Evolutionary conservation across 2,113 vertebrate genomes (phyloP), one percentile per base, ranked within the genome.

Genomic region (Spizaetus ornatus): DNA sequence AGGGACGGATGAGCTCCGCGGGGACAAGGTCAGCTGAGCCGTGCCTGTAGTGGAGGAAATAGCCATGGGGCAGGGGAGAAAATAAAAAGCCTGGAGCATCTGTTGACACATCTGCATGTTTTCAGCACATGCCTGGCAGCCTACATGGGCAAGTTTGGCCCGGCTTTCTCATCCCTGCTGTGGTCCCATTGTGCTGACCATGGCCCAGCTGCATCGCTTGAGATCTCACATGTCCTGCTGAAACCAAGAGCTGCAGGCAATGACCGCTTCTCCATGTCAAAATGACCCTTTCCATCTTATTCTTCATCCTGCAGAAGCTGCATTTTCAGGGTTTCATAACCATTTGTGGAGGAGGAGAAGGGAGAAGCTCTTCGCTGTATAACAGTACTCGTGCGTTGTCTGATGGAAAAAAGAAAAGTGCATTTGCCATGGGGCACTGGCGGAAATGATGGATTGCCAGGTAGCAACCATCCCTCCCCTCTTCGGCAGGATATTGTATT

Each of bases 401-500:
- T 95, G 82, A 89, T 85, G 83, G 91, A 63, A 92, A 91, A 95
- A 86, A 94, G 80, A 69, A 34, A 80, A 94, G 67, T 45, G 36
- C 59, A 26, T 81, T 92, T 93, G 55, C 83, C 82, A 63, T 26
- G 48, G 71, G 82, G 82, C 85, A 62, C 74, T 47, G 76, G 74
- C 63, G 78, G 82, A 42, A 71, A 74, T 90, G 83, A 96, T 74
- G 59, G 86, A 95, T 81, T 53, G 92, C 63, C 86, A 86, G 55
- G 79, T 76, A 86, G 74, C 72, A 93, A 86, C 69, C 79, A 94
- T 83, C 85, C 90, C 74, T 93, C 43, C 81, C 38, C 3, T 31
- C 63, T 73, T 95, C 78, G 90, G 76, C 95, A 95, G 90, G 76
- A 53, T 86, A 86, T 82, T 83, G 88, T 94, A 94, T 92, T 92